phyloP scores from a whole-genome alignment of 2,113 vertebrate species.

The Oryctolagus cuniculus region mOryCun1.1 NC_091435.1:89540001-89540500 shows the following conservation, averaged over 20 bases:
- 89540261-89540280: neutral
- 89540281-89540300: neutral
- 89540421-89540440: neutral
- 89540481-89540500: neutral
- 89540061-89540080: neutral
- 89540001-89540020: constrained; percentile 40
- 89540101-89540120: neutral
- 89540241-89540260: neutral
- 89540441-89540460: neutral
- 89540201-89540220: neutral
- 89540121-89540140: neutral
- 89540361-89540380: neutral
- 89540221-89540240: neutral
- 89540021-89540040: neutral
- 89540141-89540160: constrained; percentile 13
- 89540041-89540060: neutral
- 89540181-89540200: neutral
- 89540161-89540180: neutral
- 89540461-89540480: neutral
- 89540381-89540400: neutral
- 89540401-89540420: neutral
- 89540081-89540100: neutral
- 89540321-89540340: neutral
- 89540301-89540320: neutral
- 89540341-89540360: neutral